Percentiles rank a stretch among this genome's conserved stretches.
These are phyloP conservation scores for Pollimyrus isidori DNA, from an alignment of 2,113 vertebrate species.

Conservation along the genomic window DNA sequence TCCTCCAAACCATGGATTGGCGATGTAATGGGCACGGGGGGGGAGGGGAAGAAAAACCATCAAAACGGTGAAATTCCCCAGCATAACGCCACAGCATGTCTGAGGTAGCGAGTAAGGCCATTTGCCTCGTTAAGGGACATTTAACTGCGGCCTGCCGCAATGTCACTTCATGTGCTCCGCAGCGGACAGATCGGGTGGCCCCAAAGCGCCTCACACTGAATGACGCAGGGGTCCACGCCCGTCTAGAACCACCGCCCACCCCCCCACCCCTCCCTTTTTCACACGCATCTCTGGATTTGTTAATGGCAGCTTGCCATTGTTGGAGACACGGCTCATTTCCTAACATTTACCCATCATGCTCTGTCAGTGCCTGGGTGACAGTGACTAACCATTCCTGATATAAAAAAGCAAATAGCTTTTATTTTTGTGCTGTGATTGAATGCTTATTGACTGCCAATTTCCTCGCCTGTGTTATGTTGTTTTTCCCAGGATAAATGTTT, in stretches of 20 bases:
- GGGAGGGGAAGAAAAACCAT: background rate
- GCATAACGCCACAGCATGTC: background rate
- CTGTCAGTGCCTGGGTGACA: background rate
- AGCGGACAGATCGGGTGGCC: background rate
- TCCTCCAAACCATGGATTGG: background rate
- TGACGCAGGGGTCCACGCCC: background rate
- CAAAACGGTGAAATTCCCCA: background rate
- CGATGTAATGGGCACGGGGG: background rate
- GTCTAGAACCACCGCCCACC: background rate
- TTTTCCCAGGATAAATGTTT: slow-evolving; percentile 5
- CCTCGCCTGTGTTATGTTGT: background rate
- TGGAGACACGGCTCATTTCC: background rate
- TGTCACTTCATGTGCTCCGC: background rate
- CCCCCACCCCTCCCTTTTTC: background rate
- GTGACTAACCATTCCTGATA: background rate
- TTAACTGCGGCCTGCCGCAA: background rate
- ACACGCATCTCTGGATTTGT: background rate
- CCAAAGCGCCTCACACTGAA: background rate
- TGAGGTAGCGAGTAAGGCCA: background rate
- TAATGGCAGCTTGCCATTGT: background rate
- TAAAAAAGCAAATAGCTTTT: background rate
- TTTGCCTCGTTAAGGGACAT: background rate
- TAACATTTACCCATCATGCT: background rate
- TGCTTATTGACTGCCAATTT: background rate
- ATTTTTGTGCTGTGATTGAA: background rate